These are phyloP conservation scores for Halocynthia aurantium DNA, from an alignment of 23 tunicate species.

Conservation along the genomic window DNA sequence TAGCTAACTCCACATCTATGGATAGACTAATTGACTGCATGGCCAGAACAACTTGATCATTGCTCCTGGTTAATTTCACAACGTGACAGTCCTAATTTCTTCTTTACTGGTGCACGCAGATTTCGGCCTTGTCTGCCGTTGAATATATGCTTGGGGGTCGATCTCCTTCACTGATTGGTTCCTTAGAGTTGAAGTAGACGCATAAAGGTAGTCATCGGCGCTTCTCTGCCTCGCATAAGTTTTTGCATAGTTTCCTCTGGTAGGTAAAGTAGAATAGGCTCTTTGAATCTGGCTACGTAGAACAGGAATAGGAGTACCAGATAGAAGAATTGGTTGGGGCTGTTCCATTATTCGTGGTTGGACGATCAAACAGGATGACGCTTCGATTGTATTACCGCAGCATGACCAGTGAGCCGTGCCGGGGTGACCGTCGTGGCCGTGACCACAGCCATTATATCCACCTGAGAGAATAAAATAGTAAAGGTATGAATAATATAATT, in stretches of 20 bases:
- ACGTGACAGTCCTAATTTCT: slow-evolving; percentile 7
- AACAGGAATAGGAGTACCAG: neutral
- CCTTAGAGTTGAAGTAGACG: neutral
- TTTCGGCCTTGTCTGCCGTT: slow-evolving; percentile 4
- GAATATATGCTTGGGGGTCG: neutral
- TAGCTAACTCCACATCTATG: too few species aligned
- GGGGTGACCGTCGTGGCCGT: slow-evolving; percentile 23
- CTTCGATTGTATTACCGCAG: slow-evolving; percentile 13
- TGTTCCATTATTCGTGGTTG: neutral
- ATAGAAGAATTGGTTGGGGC: neutral
- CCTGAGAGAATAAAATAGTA: neutral
- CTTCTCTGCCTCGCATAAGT: neutral
- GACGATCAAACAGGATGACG: slow-evolving; percentile 2
- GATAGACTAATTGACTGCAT: too few species aligned
- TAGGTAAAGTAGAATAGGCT: slow-evolving; percentile 12
- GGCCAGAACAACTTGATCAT: too few species aligned
- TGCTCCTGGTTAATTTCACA: too few species aligned
- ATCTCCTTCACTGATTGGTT: neutral
- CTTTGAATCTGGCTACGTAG: neutral
- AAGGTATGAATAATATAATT: too few species aligned
- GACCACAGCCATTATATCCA: slow-evolving; percentile 22
- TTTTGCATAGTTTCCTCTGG: slow-evolving; percentile 8
- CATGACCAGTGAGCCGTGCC: slow-evolving; percentile 26
- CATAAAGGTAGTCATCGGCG: slow-evolving; percentile 1
- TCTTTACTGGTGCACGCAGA: neutral